Base-by-base conservation (phyloP, 2,113 vertebrate genomes). In the Gasterosteus nipponicus region DNA sequence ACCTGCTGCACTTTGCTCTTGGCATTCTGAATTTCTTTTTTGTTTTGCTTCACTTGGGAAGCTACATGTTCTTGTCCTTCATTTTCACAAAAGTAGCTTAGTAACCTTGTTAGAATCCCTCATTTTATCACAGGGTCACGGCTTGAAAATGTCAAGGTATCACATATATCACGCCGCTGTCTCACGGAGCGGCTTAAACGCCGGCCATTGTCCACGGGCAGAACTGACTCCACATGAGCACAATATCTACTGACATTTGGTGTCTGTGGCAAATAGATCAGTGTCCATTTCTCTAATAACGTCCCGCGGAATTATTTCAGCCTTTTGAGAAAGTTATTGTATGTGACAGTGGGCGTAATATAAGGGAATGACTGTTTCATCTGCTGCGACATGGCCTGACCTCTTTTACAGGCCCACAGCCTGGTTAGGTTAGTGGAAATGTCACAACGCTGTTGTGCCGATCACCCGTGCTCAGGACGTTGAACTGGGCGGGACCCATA, bases 81-180 rank as follows among this genome's bases (percentile, higher is more conserved):
- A 68, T 69, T 85, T 87, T 57, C 26, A 74, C 10, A 39, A 44
- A 64, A 42, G 57, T 39, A 18, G 39, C 31, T 60, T 7, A 6
- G 57, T 68, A 74, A 74, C 65, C 26, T 77, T 51, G 70, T 75
- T 77, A 77, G 62, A 78, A 77, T 73, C 73, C 47, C 56, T 80
- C 22, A 39, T 82, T 78, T 70, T 39, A 67, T 84, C 51, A 29
- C 1, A 54, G 33, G 46, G 29, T 58, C 58, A 8, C 1, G 31
- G 49, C 47, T 81, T 33, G 33, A 26, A 89, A 89, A 88, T 89
- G 88, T 84, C 86, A 91, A 53, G 80, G 39, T 67, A 85, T 80
- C 75, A 75, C 65, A 82, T 67, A 69, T 80, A 87, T 72, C 69
- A 31, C 49, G 0, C 19, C 3, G 22, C 33, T 54, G 33, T 81